Base-by-base conservation (phyloP, 2,113 vertebrate species). In the Panthera tigris region DNA sequence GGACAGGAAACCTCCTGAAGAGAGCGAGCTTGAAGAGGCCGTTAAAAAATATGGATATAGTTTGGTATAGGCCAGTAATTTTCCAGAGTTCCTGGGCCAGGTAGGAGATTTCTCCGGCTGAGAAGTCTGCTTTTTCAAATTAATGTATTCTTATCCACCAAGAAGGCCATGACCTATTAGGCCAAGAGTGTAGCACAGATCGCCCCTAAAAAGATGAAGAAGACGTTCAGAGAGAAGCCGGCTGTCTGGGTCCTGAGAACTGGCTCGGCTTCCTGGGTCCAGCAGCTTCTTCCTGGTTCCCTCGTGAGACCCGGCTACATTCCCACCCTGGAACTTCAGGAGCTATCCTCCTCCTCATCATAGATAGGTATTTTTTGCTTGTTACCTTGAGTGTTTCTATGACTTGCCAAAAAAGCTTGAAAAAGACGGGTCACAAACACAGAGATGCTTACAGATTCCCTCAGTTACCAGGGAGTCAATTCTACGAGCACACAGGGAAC, bases 31-130 rank as follows among this genome's bases (percentile, higher is more conserved):
- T 89, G 65, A 97, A 88, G 45, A 76, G 12, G 63, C 14, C 33
- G 31, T 78, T 74, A 7, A 48, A 83, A 90, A 45, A 74, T 23
- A 61, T 61, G 57, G 21, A 65, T 55, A 27, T 91, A 66, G 55
- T 79, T 96, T 93, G 81, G 21, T 57, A 69, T 41, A 91, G 33
- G 66, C 96, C 50, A 65, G 84, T 79, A 69, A 83, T 66, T 86
- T 94, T 88, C 57, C 96, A 95, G 18, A 19, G 16, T 94, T 79
- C 80, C 36, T 87, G 74, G 15, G 63, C 18, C 81, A 96, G 36
- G 21, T 71, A 92, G 63, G 21, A 81, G 27, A 88, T 76, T 92
- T 89, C 50, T 93, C 31, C 74, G 80, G 81, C 7, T 63, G 87
- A 76, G n/a, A 8, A 27, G 36, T 86, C 65, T 89, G 36, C 14